These are phyloP conservation scores for Trichonephila clavata DNA, from an alignment of 1,140 invertebrate genomes.

Conservation along the genomic window DNA sequence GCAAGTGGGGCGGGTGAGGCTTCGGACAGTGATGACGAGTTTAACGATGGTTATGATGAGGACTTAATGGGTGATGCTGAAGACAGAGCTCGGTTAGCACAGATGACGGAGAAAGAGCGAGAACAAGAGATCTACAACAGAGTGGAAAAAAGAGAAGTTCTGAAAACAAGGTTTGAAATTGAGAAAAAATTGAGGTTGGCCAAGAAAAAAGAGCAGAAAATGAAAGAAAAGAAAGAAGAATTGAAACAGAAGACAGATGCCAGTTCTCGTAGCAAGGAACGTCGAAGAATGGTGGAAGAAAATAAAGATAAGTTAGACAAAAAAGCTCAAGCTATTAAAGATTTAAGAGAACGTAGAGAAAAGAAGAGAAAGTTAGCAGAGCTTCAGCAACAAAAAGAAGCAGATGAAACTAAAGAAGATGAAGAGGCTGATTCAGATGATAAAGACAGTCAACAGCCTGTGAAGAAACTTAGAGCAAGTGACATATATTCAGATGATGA, in stretches of 20 bases:
- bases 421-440: conserved; percentile 82
- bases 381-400: conserved; percentile 80
- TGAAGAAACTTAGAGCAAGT: conserved; percentile 91
- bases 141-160: conserved; percentile 94
- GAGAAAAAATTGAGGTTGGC: conserved; percentile 95
- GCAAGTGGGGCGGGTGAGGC: conserved; percentile 80
- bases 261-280: conserved; percentile 90
- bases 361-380: conserved; percentile 85
- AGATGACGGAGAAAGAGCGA: conserved; percentile 97
- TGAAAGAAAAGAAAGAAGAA: conserved; percentile 82
- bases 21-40: conserved; percentile 83
- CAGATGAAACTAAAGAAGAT: conserved; percentile 83
- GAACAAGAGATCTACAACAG: conserved; percentile 98
- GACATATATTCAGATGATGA: conserved; percentile 96
- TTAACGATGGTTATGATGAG: conserved; percentile 94
- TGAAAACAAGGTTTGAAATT: conserved; percentile 98
- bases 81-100: conserved; percentile 92
- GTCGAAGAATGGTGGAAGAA: conserved; percentile 95
- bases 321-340: conserved; percentile 94
- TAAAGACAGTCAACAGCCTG: conserved; percentile 78
- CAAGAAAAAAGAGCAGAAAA: conserved; percentile 88
- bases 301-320: conserved; percentile 90
- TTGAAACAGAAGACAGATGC: conserved; percentile 82
- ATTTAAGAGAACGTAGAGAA: conserved; percentile 93
- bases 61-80: conserved; percentile 98